A percentile compares a stretch with the other conserved stretches of the same genome.
Evolutionary conservation across 2,888 invertebrate genomes (phyloP).

Genomic region (Anodontia alba): DNA sequence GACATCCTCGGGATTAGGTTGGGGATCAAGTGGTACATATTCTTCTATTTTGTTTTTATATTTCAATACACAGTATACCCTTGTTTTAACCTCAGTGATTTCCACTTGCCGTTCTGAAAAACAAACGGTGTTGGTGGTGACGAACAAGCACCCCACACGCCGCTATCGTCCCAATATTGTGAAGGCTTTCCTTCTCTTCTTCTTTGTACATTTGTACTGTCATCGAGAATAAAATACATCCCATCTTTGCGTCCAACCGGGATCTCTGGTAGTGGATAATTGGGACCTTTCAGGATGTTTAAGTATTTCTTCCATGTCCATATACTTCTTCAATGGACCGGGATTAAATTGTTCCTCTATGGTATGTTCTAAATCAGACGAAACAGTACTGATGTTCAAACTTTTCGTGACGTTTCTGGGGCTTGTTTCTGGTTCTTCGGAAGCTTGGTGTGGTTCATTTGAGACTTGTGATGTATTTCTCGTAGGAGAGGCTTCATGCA

Average conservation of each 20-base stretch:
- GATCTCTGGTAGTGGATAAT: not conserved
- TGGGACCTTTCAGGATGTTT: not conserved
- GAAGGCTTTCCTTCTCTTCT: constrained; percentile 1
- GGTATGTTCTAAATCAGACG: too few relatives aligned
- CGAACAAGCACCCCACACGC: constrained; percentile 14
- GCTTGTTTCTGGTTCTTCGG: too few relatives aligned
- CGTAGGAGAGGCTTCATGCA: too few relatives aligned
- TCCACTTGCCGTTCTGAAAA: not conserved
- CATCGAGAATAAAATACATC: not conserved
- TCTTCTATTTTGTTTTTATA: not conserved
- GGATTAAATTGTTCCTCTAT: too few relatives aligned
- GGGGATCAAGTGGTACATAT: not conserved
- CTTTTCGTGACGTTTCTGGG: too few relatives aligned
- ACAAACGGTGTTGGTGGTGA: constrained; percentile 5
- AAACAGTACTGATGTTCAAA: too few relatives aligned
- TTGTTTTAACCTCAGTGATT: not conserved
- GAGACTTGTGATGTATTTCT: too few relatives aligned
- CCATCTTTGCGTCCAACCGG: constrained; percentile 28
- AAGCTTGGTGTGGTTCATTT: too few relatives aligned
- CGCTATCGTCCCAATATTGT: constrained; percentile 36
- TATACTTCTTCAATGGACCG: constrained; percentile 13
- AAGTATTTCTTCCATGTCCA: constrained; percentile 16
- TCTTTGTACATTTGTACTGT: not conserved
- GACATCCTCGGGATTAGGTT: not conserved
- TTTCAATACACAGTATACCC: not conserved